phyloP scores from a whole-genome alignment of 1,140 invertebrate species.

The Drosophila elegans region DNA sequence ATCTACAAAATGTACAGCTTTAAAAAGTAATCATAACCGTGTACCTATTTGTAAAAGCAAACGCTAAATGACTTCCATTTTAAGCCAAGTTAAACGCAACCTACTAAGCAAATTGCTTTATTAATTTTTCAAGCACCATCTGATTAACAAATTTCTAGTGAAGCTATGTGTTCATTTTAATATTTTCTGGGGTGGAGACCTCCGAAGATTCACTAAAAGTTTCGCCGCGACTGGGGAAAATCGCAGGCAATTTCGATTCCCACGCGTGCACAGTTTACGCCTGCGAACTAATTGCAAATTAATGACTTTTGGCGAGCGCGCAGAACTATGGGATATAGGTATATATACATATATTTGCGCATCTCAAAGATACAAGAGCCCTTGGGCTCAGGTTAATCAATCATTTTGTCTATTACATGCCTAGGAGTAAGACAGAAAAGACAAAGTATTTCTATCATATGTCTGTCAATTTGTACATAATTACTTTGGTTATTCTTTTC shows the following conservation, averaged over 20 bases:
- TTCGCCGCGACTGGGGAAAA: constrained; percentile 42
- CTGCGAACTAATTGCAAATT: constrained; percentile 80
- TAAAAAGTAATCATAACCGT: too few relatives aligned
- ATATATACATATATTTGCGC: constrained; percentile 51
- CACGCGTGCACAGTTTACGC: constrained; percentile 71
- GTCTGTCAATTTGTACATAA: constrained; percentile 74
- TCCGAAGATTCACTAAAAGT: constrained; percentile 40
- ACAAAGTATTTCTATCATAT: constrained; percentile 52
- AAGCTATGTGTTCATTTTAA: constrained; percentile 15
- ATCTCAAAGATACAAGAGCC: constrained; percentile 54
- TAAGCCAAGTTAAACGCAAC: neutral
- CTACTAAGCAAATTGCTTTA: constrained; percentile 22
- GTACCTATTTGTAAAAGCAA: neutral
- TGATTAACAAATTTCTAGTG: constrained; percentile 35
- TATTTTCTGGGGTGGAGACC: constrained; percentile 19
- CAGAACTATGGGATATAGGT: constrained; percentile 33
- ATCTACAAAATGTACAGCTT: too few relatives aligned
- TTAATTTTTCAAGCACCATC: constrained; percentile 31
- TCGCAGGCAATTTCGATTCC: constrained; percentile 73
- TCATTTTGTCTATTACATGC: constrained; percentile 74
- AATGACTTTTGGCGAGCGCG: constrained; percentile 65
- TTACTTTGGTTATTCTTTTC: constrained; percentile 56
- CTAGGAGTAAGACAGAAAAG: constrained; percentile 11
- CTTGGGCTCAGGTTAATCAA: constrained; percentile 64
- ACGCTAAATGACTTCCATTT: neutral